Base-by-base conservation (phyloP, 2,888 invertebrate genomes). In the Hymenopus coronatus region DNA sequence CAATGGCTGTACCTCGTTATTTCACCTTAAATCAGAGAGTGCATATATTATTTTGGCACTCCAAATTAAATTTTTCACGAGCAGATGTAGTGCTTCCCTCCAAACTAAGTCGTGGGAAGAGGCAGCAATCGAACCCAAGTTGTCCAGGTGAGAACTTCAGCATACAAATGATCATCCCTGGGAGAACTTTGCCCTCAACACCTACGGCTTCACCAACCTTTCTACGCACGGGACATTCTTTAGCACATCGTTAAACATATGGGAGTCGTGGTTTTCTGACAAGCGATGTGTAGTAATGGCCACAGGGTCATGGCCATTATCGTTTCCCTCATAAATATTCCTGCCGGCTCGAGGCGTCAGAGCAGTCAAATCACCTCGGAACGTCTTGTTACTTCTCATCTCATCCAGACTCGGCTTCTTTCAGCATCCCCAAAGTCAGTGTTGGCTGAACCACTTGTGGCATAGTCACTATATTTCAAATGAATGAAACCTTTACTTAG, bases 201-300 rank as follows among this genome's bases (percentile, higher is more conserved):
- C 54, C 54, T 70, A 70, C 54, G 54, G 54, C 54, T 70, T 70
- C 54, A 70, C 54, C 20, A 70, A 70, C 54, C 54, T 70, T 70
- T 70, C 54, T 70, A 70, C 54, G 54, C 28, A 28, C 84, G 28
- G 88, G 89, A 89, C 89, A 88, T 88, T 84, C 54, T 89, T 89
- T 89, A 89, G 84, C 89, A 87, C 84, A 84, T 87, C 83, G 89
- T 89, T 89, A 89, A 89, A 89, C 84, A 84, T 82, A 27, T 82
- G 83, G 82, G 84, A 81, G 54, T 30, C 54, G 54, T 70, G 54
- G 54, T 70, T 70, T 70, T 70, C 87, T 89, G 89, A 89, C 89
- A 70, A 89, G 89, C 89, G 88, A 89, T 89, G 88, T 89, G 89
- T 87, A 89, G 88, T 89, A 84, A 89, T 89, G 89, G 84, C 70